Evolutionary conservation across 1,140 invertebrate genomes (phyloP).

Genomic region (Zaprionus nigranus): DNA sequence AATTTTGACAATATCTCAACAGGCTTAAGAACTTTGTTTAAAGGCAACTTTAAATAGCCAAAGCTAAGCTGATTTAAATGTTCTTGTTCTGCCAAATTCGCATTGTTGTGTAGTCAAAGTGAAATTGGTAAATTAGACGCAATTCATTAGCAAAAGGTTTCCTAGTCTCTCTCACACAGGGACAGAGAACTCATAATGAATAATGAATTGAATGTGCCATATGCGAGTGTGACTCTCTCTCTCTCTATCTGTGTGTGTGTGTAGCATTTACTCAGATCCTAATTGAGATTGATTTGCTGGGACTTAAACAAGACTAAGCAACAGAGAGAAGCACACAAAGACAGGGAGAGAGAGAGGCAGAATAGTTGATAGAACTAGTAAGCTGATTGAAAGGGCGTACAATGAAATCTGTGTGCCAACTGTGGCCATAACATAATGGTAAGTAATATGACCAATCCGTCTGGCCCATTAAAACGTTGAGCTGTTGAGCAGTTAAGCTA

Average conservation of each 20-base stretch:
- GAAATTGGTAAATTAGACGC: conserved; percentile 23
- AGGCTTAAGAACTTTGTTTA: background rate
- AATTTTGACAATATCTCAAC: too few species aligned
- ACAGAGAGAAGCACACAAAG: background rate
- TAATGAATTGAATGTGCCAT: conserved; percentile 22
- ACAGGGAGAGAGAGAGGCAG: background rate
- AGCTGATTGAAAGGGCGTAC: conserved; percentile 28
- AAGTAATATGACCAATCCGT: conserved; percentile 17
- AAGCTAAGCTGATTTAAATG: conserved; percentile 2
- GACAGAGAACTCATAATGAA: conserved; percentile 32
- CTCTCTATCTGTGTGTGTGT: conserved; percentile 8
- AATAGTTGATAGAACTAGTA: background rate
- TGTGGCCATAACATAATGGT: conserved; percentile 23
- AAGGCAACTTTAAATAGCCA: background rate
- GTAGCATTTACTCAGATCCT: conserved; percentile 31
- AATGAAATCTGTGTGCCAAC: conserved; percentile 14
- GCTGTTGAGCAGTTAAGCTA: conserved; percentile 25
- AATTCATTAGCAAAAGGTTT: conserved; percentile 38
- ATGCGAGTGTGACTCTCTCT: background rate
- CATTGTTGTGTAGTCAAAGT: background rate
- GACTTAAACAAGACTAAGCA: too few species aligned
- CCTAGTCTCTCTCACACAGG: background rate
- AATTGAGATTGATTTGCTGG: conserved; percentile 46
- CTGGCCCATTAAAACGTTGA: background rate
- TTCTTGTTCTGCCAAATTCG: background rate